Evolutionary conservation across 2,888 invertebrate genomes (phyloP).

Genomic region (Perdita meconis): DNA sequence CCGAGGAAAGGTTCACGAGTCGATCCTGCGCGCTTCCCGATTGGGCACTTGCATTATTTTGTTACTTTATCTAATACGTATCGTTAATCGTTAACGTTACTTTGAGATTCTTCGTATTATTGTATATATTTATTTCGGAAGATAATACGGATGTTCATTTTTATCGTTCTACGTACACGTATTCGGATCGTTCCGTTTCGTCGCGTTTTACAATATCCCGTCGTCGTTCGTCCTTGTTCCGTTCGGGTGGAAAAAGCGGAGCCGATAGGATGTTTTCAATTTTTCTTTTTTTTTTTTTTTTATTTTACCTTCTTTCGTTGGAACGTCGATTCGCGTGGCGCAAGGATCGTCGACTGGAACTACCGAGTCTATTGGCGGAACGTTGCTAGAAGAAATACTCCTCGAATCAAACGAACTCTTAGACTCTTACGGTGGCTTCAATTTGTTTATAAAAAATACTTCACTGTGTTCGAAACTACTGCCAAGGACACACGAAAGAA

Average conservation of each 20-base stretch:
- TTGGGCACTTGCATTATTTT: slow-evolving; percentile 24
- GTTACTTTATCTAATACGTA: slow-evolving; percentile 26
- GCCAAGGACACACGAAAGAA: not conserved
- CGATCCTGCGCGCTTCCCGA: slow-evolving; percentile 36
- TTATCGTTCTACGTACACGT: slow-evolving; percentile 50
- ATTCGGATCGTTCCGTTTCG: slow-evolving; percentile 50
- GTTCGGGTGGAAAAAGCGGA: slow-evolving; percentile 30
- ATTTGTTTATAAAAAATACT: not conserved
- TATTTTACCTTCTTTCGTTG: not conserved
- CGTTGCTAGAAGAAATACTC: too few species aligned
- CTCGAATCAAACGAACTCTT: too few species aligned
- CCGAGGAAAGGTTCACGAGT: slow-evolving; percentile 6
- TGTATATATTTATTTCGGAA: slow-evolving; percentile 63
- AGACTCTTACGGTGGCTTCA: too few species aligned
- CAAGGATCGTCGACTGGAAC: slow-evolving; percentile 16
- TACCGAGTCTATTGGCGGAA: too few species aligned
- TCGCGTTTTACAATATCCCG: slow-evolving; percentile 36
- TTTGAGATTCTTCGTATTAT: slow-evolving; percentile 73
- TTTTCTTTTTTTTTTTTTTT: not conserved
- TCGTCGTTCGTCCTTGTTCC: slow-evolving; percentile 36
- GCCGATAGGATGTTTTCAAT: slow-evolving; percentile 33
- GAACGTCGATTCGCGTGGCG: slow-evolving; percentile 38
- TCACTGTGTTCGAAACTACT: not conserved
- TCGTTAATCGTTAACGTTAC: slow-evolving; percentile 57
- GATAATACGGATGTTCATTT: slow-evolving; percentile 47